Evolutionary conservation across 1,140 invertebrate species (phyloP), one percentile per base, ranked within the genome.

Genomic region (Zaprionus capensis): DNA sequence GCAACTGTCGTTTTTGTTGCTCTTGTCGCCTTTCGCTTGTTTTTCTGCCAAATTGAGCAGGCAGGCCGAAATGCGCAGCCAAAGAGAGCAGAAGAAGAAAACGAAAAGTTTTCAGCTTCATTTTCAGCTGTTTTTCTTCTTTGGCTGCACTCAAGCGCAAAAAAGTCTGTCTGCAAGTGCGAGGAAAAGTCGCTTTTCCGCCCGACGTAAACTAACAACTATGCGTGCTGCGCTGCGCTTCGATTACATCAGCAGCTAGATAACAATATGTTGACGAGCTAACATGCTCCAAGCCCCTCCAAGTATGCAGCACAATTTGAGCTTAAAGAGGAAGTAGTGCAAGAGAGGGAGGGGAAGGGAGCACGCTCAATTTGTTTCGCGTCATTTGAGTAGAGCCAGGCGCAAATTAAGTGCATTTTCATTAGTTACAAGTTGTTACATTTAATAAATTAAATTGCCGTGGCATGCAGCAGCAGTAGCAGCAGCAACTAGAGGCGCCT

Each of bases 381-480:
- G 73, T 64, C 61, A 71, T 66, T 76, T 76, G 73, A 76, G 62
- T 12, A 24, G 1, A 34, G 72, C 44, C 46, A 51, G 11, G 55
- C 62, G 28, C 70, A 77, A 72, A 72, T 77, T 77, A 67, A 77
- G 70, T 67, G 70, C 74, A 77, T 77, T 77, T 77, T 77, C 74
- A 77, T 77, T 77, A 77, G 74, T 73, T 77, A 62, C 56, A 77
- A 77, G 69, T 67, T 76, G 74, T 67, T 71, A 68, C 72, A 72
- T 77, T 77, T 77, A 61, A 73, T 77, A 77, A 77, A 77, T 77
- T 77, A 72, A 77, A 77, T 77, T 77, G 49, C 59, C 67, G 59
- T 36, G 26, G 58, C 65, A 53, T 64, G 53, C 51, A 62, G 56
- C 58, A 34, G 17, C 53, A 26, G 24, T 5, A 7, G 41, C 1